A percentile compares a stretch with the other conserved stretches of the same genome.
Conservation (phyloP, 2,113 vertebrate species). For the Gymnorhina tibicen region DNA sequence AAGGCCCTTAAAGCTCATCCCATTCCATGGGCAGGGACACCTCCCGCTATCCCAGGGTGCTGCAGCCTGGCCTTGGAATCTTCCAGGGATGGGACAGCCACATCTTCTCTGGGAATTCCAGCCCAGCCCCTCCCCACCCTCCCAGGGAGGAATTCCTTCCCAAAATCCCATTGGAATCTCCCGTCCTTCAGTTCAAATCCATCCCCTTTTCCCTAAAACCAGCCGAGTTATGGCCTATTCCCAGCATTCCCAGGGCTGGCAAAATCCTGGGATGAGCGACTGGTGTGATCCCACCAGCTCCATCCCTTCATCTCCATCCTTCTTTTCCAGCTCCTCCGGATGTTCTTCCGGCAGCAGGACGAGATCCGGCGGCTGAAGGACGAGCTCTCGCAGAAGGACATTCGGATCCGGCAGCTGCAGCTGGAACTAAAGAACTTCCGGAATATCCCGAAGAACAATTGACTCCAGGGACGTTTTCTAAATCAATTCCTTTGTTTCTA, state of each 20-base stretch:
- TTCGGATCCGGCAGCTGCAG: constrained; percentile 92
- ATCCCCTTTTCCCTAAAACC: not conserved
- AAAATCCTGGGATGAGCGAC: accelerated
- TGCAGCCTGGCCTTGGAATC: not conserved
- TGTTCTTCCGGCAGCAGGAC: constrained; percentile 98
- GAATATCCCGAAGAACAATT: constrained; percentile 90
- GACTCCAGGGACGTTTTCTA: constrained; percentile 65
- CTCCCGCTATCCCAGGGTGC: not conserved
- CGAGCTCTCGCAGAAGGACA: constrained; percentile 88
- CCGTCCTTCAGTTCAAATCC: not conserved
- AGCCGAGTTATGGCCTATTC: accelerated
- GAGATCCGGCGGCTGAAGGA: constrained; percentile 92
- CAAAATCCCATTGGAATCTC: not conserved
- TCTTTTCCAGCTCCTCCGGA: constrained; percentile 84
- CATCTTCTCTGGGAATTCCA: not conserved
- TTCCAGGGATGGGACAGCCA: not conserved
- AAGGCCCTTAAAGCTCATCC: not conserved
- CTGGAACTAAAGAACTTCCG: constrained; percentile 94
- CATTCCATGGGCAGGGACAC: not conserved
- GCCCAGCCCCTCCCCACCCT: not conserved
- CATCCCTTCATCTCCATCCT: not conserved
- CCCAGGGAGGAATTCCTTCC: not conserved
- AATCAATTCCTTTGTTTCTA: constrained; percentile 32
- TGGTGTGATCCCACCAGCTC: not conserved
- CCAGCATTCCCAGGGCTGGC: not conserved